Conservation (phyloP, 1,140 invertebrate species). For the Uloborus diversus region DNA sequence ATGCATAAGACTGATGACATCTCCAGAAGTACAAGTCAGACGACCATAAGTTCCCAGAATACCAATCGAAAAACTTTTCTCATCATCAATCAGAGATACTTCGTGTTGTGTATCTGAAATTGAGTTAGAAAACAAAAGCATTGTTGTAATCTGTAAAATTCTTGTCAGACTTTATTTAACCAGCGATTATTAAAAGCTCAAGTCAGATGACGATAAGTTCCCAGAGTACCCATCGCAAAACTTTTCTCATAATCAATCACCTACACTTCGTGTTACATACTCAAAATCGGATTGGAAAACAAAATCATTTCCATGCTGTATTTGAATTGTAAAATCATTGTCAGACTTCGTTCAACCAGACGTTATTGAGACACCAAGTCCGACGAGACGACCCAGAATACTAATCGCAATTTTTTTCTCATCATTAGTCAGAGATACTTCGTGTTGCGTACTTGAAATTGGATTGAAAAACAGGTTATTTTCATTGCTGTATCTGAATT, state of each 20-base stretch:
- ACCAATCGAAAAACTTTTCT: constrained; percentile 26
- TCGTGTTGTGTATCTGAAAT: constrained; percentile 3
- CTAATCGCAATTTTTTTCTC: constrained; percentile 26
- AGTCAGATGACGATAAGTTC: constrained; percentile 38
- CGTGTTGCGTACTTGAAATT: background rate
- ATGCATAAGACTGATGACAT: background rate
- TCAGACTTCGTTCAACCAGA: no score
- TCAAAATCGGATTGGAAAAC: background rate
- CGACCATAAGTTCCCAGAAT: constrained; percentile 46
- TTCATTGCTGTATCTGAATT: no score
- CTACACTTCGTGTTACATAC: constrained; percentile 17
- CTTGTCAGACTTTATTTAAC: no score
- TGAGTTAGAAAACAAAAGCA: background rate
- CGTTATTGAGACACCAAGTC: background rate
- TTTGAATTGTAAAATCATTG: no score
- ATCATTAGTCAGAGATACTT: constrained; percentile 51
- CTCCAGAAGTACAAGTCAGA: constrained; percentile 2
- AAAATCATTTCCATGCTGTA: no score
- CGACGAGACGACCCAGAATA: constrained; percentile 31
- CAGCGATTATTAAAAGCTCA: no score
- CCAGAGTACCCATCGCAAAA: constrained; percentile 20
- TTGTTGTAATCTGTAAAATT: no score
- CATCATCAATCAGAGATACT: constrained; percentile 51
- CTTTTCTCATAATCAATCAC: constrained; percentile 53
- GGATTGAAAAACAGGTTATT: no score